A percentile compares a stretch with the other conserved stretches of the same genome.
Evolutionary conservation across 2,113 vertebrate genomes (phyloP).

Genomic region (Peromyscus polionotus): DNA sequence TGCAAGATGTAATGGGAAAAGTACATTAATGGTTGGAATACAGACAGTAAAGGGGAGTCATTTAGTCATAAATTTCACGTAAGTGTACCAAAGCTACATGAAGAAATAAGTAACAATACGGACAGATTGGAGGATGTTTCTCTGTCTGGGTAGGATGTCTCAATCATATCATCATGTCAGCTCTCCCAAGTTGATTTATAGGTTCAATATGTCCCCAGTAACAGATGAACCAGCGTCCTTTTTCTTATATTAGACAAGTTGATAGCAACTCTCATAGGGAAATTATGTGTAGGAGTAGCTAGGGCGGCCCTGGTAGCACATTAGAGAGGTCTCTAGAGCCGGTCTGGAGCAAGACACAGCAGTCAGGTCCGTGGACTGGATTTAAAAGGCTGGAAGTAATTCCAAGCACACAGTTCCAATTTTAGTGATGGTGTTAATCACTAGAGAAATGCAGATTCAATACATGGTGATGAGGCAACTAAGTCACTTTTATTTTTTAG

Average conservation of each 20-base stretch:
- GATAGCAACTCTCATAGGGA: neutral
- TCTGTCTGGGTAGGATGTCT: neutral
- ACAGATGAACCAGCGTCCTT: neutral
- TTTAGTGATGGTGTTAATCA: neutral
- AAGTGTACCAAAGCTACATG: neutral
- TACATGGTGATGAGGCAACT: neutral
- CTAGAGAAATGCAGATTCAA: neutral
- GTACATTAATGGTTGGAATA: neutral
- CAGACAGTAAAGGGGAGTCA: neutral
- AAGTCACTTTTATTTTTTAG: neutral
- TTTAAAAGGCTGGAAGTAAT: neutral
- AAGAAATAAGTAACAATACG: neutral
- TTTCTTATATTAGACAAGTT: neutral
- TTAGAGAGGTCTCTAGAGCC: neutral
- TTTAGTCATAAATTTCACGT: neutral
- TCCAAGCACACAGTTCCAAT: neutral
- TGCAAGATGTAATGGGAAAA: neutral
- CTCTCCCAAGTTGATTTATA: conserved; percentile 11
- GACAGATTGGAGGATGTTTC: neutral
- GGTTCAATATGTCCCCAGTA: neutral
- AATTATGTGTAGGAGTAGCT: neutral
- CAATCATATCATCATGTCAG: neutral
- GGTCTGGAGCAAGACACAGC: neutral
- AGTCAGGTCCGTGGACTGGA: too few relatives aligned
- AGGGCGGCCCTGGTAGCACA: too few relatives aligned